Base-by-base conservation (phyloP, 2,888 invertebrate species). In the Habrosyne pyritoides region DNA sequence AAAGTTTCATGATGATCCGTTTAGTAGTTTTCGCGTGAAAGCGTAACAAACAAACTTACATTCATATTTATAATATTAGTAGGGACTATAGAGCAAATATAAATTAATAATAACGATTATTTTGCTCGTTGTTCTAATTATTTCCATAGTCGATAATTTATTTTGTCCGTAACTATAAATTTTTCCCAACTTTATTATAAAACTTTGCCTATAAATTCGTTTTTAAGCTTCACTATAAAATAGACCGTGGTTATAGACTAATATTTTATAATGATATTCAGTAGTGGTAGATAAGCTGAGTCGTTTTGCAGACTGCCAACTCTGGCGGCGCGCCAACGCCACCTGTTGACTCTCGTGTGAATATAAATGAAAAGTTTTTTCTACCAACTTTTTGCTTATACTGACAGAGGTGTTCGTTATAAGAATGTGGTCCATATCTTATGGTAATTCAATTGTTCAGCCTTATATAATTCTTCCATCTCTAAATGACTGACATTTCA, bases 271-370 rank as follows among this genome's bases (percentile, higher is more conserved):
- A 47, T 66, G 62, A 63, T 67, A 67, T 71, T 71, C 67, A 69
- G 71, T 73, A 71, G 75, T 69, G 66, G 66, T 66, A 75, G 73
- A 75, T 77, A 73, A 74, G 71, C 67, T 55, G 56, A 66, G 66
- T 69, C 65, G 49, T 48, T 18, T 28, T 30, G 28, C 5, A 50
- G 42, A 42, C 42, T 18, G 18, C 42, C 42, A 47, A 47, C 55
- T 50, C 77, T 83, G 82, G 80, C 77, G 68, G 59, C 67, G 61
- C 63, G 83, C 85, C 84, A 86, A 69, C 69, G 71, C 71, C 75
- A 87, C 89, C 87, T 89, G 90, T 89, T 89, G 89, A 79, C 75
- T 75, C 28, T 52, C 52, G 53, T 55, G 54, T 57, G 56, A 63
- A 69, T 63, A 63, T 63, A 67, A 71, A 71, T 71, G 62, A 62